A percentile compares a stretch with the other conserved stretches of the same genome.
Conservation (phyloP, 2,888 invertebrate genomes). For the Trichopria drosophilae region DNA sequence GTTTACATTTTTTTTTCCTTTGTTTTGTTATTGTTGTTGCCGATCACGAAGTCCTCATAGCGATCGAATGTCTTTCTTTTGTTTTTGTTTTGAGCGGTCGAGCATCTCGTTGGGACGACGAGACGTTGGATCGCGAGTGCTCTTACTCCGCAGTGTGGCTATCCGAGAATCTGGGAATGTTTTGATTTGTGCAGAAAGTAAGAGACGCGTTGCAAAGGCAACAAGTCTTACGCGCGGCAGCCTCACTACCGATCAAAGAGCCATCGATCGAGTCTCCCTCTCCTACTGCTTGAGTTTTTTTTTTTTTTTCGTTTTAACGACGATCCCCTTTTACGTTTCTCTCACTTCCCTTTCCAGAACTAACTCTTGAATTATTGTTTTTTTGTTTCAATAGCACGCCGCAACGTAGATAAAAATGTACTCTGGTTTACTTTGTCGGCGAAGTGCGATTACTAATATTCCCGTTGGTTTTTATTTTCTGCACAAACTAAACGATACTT, state of each 20-base stretch:
- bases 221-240: slow-evolving; percentile 17
- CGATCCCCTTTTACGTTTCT: slow-evolving; percentile 15
- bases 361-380: neutral
- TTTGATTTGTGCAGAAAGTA: slow-evolving; percentile 58
- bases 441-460: slow-evolving; percentile 12
- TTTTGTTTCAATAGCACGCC: slow-evolving; percentile 14
- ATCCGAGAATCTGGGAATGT: slow-evolving; percentile 49
- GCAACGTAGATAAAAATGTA: slow-evolving; percentile 24
- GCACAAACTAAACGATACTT: slow-evolving; percentile 58
- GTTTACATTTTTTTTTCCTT: slow-evolving; percentile 12
- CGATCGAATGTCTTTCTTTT: neutral
- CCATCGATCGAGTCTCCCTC: slow-evolving; percentile 14
- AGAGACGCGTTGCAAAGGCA: no score
- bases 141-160: slow-evolving; percentile 24
- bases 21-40: slow-evolving; percentile 20
- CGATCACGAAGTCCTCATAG: slow-evolving; percentile 28
- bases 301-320: slow-evolving; percentile 4
- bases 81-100: slow-evolving; percentile 30
- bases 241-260: neutral
- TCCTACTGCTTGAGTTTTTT: slow-evolving; percentile 9
- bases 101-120: no score
- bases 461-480: slow-evolving; percentile 50
- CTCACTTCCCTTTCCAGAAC: slow-evolving; percentile 16
- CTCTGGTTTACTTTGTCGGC: slow-evolving; percentile 24
- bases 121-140: neutral